phyloP scores from a whole-genome alignment of 2,888 invertebrate species.

The Axea sp. region DNA sequence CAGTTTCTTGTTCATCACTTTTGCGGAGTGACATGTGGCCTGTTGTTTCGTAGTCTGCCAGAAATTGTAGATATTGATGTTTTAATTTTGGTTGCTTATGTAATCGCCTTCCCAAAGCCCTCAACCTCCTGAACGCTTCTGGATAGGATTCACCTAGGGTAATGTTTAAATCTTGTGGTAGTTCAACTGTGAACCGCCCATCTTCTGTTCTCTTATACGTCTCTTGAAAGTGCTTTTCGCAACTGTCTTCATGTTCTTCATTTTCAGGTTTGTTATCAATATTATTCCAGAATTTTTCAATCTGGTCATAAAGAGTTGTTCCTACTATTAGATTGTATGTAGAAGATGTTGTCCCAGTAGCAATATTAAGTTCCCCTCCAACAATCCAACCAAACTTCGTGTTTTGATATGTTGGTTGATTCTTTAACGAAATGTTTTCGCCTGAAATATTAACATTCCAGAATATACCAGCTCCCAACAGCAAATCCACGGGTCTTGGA shows the following conservation, averaged over 20 bases:
- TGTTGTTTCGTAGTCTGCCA: background rate
- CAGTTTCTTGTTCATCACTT: background rate
- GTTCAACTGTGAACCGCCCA: background rate
- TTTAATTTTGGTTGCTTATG: background rate
- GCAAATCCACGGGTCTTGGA: background rate
- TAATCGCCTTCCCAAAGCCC: background rate
- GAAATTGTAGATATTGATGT: background rate
- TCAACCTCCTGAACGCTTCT: background rate
- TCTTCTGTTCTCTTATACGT: background rate
- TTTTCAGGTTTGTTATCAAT: background rate
- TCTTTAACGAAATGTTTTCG: background rate
- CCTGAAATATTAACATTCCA: background rate
- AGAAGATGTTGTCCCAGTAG: background rate
- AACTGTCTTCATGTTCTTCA: background rate
- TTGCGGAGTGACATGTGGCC: background rate
- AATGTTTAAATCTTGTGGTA: background rate
- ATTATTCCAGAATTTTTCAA: conserved; percentile 1
- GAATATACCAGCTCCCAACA: background rate
- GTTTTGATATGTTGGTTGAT: background rate
- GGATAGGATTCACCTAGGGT: background rate
- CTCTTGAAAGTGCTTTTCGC: background rate
- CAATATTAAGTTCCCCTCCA: background rate
- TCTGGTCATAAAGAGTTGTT: conserved; percentile 1
- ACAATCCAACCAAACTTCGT: background rate
- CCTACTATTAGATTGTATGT: background rate